Base-by-base conservation (phyloP, 37 sponge, comb jelly and placozoan genomes). In the Crambe crambe region DNA sequence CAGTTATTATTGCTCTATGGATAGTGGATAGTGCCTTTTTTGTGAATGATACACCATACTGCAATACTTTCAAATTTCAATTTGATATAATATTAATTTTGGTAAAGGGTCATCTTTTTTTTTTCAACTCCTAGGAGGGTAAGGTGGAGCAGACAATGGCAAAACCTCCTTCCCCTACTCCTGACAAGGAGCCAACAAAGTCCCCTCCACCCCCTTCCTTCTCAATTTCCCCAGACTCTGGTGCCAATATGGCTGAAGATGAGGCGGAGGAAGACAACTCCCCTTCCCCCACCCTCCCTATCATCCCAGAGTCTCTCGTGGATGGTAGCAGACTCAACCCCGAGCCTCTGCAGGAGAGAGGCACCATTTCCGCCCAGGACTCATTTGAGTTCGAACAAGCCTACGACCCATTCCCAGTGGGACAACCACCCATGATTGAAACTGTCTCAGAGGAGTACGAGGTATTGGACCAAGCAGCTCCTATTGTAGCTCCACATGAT, bases 341-440 rank as follows among this genome's bases (percentile, higher is more conserved):
- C 9, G 69, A 68, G 39, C 69, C 37, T 9, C 38, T 36, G 8
- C 10, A 68, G 5, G 69, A 68, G 39, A 36, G 10, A 6, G 36
- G 18, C 37, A 44, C 73, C 25, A 9, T 72, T 2, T 26, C 54
- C 3, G 6, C 73, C 20, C 73, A 72, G 29, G 73, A 72, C 54
- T 72, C 73, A 10, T 72, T 72, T 72, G 73, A 72, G 51, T 72
- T 72, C 29, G 6, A 17, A 30, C 10, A 5, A 42, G n/a, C 6
- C 54, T 6, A 17, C 8, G 54, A 26, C 23, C 27, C n/a, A 20
- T 3, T 23, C 9, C 18, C 17, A 26, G 51, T n/a, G n/a, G 3
- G 6, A 22, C 27, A 22, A 6, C 25, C 73, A 25, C 69, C 69
- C 21, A 4, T 17, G 3, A 32, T 68, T 29, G 69, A 68, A 35